Evolutionary conservation across 2,113 vertebrate genomes (phyloP).

Genomic region (Proteles cristata): DNA sequence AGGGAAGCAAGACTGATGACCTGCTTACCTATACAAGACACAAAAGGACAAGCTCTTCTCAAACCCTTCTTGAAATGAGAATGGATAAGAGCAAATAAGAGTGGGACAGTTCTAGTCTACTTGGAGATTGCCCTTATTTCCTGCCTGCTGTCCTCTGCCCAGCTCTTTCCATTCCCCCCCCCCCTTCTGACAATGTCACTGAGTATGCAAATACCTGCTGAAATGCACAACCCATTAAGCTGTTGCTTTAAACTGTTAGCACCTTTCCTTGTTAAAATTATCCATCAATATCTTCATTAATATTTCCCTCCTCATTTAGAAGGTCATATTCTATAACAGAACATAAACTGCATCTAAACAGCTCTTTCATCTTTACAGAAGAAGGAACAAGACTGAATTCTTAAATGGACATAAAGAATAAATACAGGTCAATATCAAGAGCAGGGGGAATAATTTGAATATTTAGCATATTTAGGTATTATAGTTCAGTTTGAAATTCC

Average conservation of each 20-base stretch:
- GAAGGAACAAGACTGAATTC: neutral
- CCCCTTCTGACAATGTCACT: neutral
- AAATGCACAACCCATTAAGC: neutral
- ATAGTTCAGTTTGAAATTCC: neutral
- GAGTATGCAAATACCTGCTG: neutral
- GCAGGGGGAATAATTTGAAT: neutral
- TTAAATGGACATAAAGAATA: slow-evolving; percentile 33
- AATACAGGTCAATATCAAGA: neutral
- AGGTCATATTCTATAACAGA: neutral
- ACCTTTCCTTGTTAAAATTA: slow-evolving; percentile 15
- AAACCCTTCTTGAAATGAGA: neutral
- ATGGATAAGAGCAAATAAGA: neutral
- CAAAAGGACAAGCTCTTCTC: neutral
- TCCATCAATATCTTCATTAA: slow-evolving; percentile 37
- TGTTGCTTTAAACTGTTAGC: neutral
- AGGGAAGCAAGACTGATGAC: neutral
- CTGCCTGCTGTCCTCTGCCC: neutral
- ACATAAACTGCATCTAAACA: slow-evolving; percentile 13
- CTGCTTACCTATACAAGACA: neutral
- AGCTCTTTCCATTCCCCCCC: neutral
- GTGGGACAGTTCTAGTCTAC: neutral
- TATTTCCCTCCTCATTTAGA: neutral
- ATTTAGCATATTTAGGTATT: neutral
- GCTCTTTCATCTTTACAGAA: slow-evolving; percentile 13
- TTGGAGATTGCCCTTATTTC: neutral